Evolutionary conservation across 2,113 vertebrate species (phyloP), one percentile per base, ranked within the genome.

Genomic region (Antechinus flavipes): DNA sequence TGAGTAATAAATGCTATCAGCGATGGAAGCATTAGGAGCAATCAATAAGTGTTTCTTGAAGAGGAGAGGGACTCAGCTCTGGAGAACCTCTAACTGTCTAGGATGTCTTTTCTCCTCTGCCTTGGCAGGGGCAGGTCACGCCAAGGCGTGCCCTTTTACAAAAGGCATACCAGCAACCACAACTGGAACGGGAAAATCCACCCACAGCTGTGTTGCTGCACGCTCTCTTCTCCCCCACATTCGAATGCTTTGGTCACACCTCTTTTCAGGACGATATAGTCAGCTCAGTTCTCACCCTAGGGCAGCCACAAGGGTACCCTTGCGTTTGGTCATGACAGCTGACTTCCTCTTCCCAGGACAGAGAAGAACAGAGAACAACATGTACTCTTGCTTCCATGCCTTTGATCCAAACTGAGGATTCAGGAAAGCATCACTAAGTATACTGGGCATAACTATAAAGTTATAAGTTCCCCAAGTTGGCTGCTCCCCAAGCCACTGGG

Each of bases 361-460:
- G 93, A 56, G 93, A 35, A 46, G 12, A 54, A 92, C 47, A 94
- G 95, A 91, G 30, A 11, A 93, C 14, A 52, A 52, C 42, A 58
- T 42, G 58, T 52, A n/a, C 35, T 89, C 27, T 68, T 89, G 27
- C 61, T 94, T 92, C 93, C 91, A 58, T 94, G n/a, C 94, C 84
- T 94, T 96, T 92, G 35, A 93, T 58, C 52, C 90, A 91, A 96
- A 14, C 54, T 92, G 89, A 55, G 90, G 93, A 95, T 94, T 91
- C 84, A 95, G 47, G 96, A 58, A 23, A 25, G 68, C 61, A 68
- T 52, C 61, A 93, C 25, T 52, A 84, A 68, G 22, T 94, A 3
- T 8, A 58, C 93, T 92, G 54, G 22, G 52, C 95, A 0, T 50
- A 35, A 96, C n/a, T 10, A 94, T 92, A 90, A 94, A 97, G 58